Evolutionary conservation across 2,797 vertebrate genomes (phyloP), one percentile per base, ranked within the genome.

Genomic region (Pelobates cultripes): DNA sequence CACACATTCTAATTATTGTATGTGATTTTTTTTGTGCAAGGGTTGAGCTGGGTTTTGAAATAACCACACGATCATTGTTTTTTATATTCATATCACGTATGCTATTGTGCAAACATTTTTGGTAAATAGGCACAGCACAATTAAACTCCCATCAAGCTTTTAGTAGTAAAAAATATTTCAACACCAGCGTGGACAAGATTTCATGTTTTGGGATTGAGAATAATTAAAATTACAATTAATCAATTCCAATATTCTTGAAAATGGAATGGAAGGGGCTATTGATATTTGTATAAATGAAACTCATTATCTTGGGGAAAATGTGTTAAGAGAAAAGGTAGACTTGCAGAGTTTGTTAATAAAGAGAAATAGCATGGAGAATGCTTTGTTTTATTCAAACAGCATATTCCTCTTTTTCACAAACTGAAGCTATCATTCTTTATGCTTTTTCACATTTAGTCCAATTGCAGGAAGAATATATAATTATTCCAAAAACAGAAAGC

Each of bases 141-240:
- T 28, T 1, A 28, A 28, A 2, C 28, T 28, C 28, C 28, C 28
- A 28, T 28, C 28, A 28, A 28, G 28, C 28, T 28, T 28, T 28
- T 28, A 28, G 28, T 28, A 28, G 28, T 28, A 28, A 2, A 28
- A 28, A 28, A 28, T 28, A 28, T 28, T 1, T 28, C 28, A 28
- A 28, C 28, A 28, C 10, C 47, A 6, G 47, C 10, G 47, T 51
- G 47, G 70, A 80, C 66, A 42, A 51, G 13, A 72, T 14, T 53
- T 41, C 64, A 17, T 70, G 64, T 61, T 61, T 80, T 80, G n/a
- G 69, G 71, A 75, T 60, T 53, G 43, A 61, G 42, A 68, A 60
- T 73, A 64, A 75, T 75, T 69, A 80, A 80, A 74, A 75, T 75
- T 75, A 47, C 72, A 80, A 80, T 74, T 44, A 80, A 80, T 80